A percentile compares a stretch with the other conserved stretches of the same genome.
Conservation (phyloP, 2,113 vertebrate genomes). For the Paracanthobrama guichenoti region DNA sequence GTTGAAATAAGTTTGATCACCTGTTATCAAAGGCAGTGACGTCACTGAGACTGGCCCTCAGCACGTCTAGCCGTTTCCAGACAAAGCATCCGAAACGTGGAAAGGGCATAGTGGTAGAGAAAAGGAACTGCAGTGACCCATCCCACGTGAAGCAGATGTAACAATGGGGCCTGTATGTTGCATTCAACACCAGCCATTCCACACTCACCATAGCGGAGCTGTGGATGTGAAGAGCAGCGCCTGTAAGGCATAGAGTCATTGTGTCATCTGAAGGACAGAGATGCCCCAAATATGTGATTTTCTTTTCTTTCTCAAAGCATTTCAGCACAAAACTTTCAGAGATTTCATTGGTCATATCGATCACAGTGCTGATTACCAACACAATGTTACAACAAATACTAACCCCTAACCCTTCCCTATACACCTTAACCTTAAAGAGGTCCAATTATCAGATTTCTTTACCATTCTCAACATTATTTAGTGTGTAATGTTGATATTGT, state of each 20-base stretch:
- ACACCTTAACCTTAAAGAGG: too few species aligned
- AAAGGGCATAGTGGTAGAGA: constrained; percentile 74
- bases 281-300: constrained; percentile 58
- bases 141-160: constrained; percentile 82
- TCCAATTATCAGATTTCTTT: too few species aligned
- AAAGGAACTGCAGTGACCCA: constrained; percentile 76
- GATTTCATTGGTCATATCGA: too few species aligned
- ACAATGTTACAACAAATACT: too few species aligned
- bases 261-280: constrained; percentile 75
- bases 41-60: constrained; percentile 71
- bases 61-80: constrained; percentile 79
- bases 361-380: too few species aligned
- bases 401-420: too few species aligned
- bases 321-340: too few species aligned
- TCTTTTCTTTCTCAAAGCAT: neutral
- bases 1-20: constrained; percentile 63
- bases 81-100: constrained; percentile 71
- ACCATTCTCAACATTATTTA: too few species aligned
- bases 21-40: constrained; percentile 77
- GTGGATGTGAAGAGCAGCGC: constrained; percentile 86
- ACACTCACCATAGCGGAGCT: constrained; percentile 75
- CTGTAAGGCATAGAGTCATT: constrained; percentile 63
- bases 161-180: constrained; percentile 85
- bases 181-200: constrained; percentile 88
- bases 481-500: too few species aligned